Evolutionary conservation across 2,888 invertebrate species (phyloP).

Genomic region (Stenolophus ochropezus): DNA sequence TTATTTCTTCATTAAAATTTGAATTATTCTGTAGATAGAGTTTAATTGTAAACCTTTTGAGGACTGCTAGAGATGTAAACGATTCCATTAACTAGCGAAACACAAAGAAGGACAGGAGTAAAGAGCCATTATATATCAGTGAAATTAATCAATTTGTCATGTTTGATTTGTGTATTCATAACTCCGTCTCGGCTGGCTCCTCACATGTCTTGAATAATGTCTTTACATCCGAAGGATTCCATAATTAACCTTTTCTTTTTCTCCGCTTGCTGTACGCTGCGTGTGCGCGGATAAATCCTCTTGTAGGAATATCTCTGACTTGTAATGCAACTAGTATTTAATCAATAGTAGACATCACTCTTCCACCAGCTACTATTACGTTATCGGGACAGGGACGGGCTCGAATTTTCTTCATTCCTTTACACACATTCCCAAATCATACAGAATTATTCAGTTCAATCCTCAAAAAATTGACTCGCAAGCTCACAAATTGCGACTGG

Average conservation of each 20-base stretch:
- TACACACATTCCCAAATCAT: too few species aligned
- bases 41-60: background rate
- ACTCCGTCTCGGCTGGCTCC: conserved; percentile 12
- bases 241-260: conserved; percentile 53
- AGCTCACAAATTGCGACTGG: too few species aligned
- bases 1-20: too few species aligned
- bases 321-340: conserved; percentile 40
- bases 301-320: conserved; percentile 25
- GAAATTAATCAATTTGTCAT: conserved; percentile 55
- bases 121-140: conserved; percentile 32
- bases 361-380: background rate
- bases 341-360: conserved; percentile 43
- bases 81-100: conserved; percentile 43
- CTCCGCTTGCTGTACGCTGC: conserved; percentile 34
- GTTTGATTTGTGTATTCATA: conserved; percentile 46
- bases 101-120: conserved; percentile 40
- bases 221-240: conserved; percentile 41
- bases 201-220: conserved; percentile 38
- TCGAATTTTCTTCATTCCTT: too few species aligned
- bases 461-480: too few species aligned
- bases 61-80: conserved; percentile 9
- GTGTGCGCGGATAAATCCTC: conserved; percentile 35
- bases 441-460: too few species aligned
- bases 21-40: too few species aligned
- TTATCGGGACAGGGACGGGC: background rate